Percentiles rank a stretch among this genome's conserved stretches.
phyloP scores from a whole-genome alignment of 2,888 invertebrate genomes.

The Melinopterus prodromus region DNA sequence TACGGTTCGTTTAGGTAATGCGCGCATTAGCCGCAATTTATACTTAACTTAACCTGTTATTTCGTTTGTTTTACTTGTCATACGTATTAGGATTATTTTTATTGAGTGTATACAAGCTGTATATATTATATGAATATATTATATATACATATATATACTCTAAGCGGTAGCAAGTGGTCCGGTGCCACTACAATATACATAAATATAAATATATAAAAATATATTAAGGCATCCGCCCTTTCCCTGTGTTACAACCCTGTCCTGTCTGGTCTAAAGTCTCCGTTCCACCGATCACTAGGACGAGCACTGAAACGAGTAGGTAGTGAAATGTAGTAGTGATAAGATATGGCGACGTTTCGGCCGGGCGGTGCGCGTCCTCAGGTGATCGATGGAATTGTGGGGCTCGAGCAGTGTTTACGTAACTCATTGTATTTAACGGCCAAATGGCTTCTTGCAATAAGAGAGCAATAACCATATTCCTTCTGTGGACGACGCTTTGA shows the following conservation, averaged over 20 bases:
- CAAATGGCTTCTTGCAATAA: constrained; percentile 66
- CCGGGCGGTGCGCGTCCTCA: constrained; percentile 8
- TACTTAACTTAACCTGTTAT: constrained; percentile 54
- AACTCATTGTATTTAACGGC: constrained; percentile 69
- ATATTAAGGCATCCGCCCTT: constrained; percentile 54
- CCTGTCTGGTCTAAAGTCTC: constrained; percentile 56
- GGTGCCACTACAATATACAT: constrained; percentile 59
- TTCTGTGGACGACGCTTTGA: constrained; percentile 62
- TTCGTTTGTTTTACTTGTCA: constrained; percentile 49
- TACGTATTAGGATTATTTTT: constrained; percentile 57
- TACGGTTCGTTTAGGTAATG: neutral
- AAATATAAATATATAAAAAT: constrained; percentile 38
- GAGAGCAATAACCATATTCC: constrained; percentile 65
- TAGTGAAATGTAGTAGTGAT: constrained; percentile 6
- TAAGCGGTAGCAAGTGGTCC: constrained; percentile 59
- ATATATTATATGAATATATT: constrained; percentile 61
- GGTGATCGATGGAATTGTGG: constrained; percentile 17
- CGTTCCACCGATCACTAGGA: constrained; percentile 39
- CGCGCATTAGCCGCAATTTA: constrained; percentile 47
- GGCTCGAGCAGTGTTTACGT: constrained; percentile 68
- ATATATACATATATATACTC: constrained; percentile 54
- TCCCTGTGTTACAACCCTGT: constrained; percentile 60
- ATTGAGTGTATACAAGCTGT: constrained; percentile 62
- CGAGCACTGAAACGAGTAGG: neutral
- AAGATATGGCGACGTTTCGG: constrained; percentile 10